These are phyloP conservation scores for Pararge aegeria DNA, from an alignment of 1,140 invertebrate species.

Conservation along the genomic window DNA sequence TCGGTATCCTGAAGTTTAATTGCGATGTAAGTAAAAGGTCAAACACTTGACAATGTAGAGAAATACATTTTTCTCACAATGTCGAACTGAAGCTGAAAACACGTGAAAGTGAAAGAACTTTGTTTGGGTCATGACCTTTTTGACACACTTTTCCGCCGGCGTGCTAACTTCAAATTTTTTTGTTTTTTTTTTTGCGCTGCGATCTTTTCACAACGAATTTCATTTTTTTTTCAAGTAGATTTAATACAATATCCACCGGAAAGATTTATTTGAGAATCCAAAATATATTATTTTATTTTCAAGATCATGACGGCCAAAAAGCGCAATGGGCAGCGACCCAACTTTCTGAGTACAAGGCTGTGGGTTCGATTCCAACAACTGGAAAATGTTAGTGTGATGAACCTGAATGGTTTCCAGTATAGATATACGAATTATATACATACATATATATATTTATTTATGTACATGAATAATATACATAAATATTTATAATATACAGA, in stretches of 20 bases:
- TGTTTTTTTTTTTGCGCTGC: background rate
- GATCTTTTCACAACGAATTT: background rate
- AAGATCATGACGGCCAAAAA: no score
- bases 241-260: background rate
- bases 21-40: background rate
- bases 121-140: slow-evolving; percentile 9
- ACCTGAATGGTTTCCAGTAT: no score
- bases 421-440: no score
- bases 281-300: no score
- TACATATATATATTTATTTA: no score
- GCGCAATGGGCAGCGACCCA: no score
- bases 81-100: slow-evolving; percentile 10
- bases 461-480: no score
- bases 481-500: no score
- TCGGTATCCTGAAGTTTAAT: background rate
- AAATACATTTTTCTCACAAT: background rate
- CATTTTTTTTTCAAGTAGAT: background rate
- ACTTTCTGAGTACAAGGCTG: no score
- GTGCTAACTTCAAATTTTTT: background rate
- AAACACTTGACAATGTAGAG: slow-evolving; percentile 1
- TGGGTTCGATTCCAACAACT: no score
- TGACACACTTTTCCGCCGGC: slow-evolving; percentile 6
- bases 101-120: slow-evolving; percentile 12
- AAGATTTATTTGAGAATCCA: no score
- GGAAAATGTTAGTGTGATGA: no score